Evolutionary conservation across 2,888 invertebrate genomes (phyloP).

Genomic region (Hypolimnas misippus): DNA sequence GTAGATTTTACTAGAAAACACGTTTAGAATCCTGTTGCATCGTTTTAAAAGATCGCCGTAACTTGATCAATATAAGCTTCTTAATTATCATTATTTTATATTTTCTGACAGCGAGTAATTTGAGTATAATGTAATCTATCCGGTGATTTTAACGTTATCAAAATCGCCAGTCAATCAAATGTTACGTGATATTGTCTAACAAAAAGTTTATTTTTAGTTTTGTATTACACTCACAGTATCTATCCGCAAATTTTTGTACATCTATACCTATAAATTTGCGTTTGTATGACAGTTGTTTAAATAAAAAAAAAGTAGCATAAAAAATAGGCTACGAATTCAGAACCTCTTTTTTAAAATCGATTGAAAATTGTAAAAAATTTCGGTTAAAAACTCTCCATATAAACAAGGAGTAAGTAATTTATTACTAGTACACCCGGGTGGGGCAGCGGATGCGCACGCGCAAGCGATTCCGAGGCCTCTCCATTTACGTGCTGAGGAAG

Average conservation of each 20-base stretch:
- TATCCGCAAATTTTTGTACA: not conserved
- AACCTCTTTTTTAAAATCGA: too few species aligned
- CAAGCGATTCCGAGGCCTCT: too few species aligned
- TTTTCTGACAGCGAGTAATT: slow-evolving; percentile 31
- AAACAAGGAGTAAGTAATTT: too few species aligned
- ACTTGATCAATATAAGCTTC: slow-evolving; percentile 21
- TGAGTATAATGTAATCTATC: slow-evolving; percentile 31
- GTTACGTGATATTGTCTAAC: slow-evolving; percentile 27
- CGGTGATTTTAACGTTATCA: slow-evolving; percentile 25
- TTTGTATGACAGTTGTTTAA: too few species aligned
- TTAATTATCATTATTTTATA: slow-evolving; percentile 27
- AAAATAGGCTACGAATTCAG: too few species aligned
- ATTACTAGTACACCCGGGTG: too few species aligned
- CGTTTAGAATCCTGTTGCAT: not conserved
- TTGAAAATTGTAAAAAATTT: too few species aligned
- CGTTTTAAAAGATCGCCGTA: slow-evolving; percentile 6
- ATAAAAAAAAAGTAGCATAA: too few species aligned
- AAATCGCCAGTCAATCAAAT: slow-evolving; percentile 35
- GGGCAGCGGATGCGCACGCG: too few species aligned
- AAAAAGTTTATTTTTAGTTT: slow-evolving; percentile 23
- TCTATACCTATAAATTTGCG: too few species aligned
- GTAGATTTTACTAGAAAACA: not conserved
- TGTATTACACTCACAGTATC: not conserved
- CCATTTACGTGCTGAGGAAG: too few species aligned
- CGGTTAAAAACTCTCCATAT: too few species aligned